Percentiles rank a stretch among this genome's conserved stretches.
phyloP scores from a whole-genome alignment of 2,888 invertebrate species.

The Agrotis exclamationis region DNA sequence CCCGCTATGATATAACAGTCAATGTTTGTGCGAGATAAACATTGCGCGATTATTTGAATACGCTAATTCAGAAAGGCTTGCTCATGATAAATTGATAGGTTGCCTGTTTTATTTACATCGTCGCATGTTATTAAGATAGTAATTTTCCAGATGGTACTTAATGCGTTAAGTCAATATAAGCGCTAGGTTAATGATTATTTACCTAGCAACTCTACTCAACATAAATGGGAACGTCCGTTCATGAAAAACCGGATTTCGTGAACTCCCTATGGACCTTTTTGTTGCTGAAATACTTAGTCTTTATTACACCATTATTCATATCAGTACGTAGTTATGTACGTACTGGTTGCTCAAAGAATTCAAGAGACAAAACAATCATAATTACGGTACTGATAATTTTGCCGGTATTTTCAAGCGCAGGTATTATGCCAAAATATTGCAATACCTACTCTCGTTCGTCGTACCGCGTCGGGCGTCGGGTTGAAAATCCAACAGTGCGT shows the following conservation, averaged over 20 bases:
- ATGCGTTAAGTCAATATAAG: too few relatives aligned
- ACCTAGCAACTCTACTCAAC: neutral
- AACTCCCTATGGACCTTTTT: neutral
- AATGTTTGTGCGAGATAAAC: slow-evolving; percentile 20
- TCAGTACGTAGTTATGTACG: neutral
- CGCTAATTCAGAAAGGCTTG: neutral
- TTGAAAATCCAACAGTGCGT: too few relatives aligned
- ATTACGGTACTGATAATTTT: too few relatives aligned
- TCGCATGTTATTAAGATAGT: neutral
- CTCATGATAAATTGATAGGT: neutral
- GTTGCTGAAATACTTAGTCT: neutral
- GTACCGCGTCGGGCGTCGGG: too few relatives aligned
- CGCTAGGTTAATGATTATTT: neutral
- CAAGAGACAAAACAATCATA: neutral
- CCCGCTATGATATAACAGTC: slow-evolving; percentile 11
- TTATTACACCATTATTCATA: neutral
- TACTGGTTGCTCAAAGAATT: neutral
- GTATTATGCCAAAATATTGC: too few relatives aligned
- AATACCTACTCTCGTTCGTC: too few relatives aligned
- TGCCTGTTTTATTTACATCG: too few relatives aligned
- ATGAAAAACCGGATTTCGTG: neutral
- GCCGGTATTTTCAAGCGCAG: too few relatives aligned
- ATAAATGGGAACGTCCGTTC: neutral
- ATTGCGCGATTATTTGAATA: slow-evolving; percentile 2
- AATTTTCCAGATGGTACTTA: neutral